These are phyloP conservation scores for Xestia c-nigrum DNA, from an alignment of 2,888 invertebrate species.

Conservation along the genomic window DNA sequence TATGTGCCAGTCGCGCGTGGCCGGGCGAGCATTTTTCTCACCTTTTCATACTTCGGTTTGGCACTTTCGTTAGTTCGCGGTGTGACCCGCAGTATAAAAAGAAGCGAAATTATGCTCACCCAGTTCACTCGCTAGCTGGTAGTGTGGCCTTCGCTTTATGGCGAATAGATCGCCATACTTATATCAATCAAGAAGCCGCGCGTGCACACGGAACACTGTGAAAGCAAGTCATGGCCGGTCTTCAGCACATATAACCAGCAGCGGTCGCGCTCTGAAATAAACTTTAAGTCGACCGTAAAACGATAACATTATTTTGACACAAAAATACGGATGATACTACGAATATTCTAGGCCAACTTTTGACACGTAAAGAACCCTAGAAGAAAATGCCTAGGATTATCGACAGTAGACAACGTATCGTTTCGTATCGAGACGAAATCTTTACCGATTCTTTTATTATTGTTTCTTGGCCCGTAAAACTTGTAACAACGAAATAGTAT, in stretches of 20 bases:
- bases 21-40: no score
- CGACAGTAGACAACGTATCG: slow-evolving; percentile 1
- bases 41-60: no score
- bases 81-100: no score
- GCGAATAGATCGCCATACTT: no score
- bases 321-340: neutral
- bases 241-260: neutral
- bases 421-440: slow-evolving; percentile 19
- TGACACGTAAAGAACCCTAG: neutral
- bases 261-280: neutral
- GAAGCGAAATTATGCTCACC: no score
- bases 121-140: no score
- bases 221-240: neutral
- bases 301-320: neutral
- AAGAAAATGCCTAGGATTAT: slow-evolving; percentile 9
- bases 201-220: neutral
- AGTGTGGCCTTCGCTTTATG: no score
- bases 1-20: no score
- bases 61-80: no score
- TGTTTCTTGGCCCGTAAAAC: slow-evolving; percentile 35
- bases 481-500: slow-evolving; percentile 49
- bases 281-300: neutral
- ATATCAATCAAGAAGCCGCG: no score
- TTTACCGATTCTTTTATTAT: slow-evolving; percentile 46
- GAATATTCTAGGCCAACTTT: neutral